Percentiles rank a stretch among this genome's conserved stretches.
Evolutionary conservation across 1,140 invertebrate species (phyloP).

Genomic region (Ditylenchus dipsaci): DNA sequence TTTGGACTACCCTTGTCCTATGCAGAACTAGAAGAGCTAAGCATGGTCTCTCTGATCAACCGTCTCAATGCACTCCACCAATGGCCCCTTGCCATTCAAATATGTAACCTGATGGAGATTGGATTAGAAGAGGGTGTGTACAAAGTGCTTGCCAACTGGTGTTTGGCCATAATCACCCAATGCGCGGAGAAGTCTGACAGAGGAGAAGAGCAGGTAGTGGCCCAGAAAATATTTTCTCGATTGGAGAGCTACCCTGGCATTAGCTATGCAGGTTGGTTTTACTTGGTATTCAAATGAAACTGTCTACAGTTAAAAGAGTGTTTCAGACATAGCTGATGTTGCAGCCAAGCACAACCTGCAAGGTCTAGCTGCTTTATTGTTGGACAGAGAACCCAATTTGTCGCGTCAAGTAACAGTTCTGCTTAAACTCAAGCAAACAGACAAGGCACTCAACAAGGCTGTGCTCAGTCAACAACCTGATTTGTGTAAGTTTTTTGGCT

Average conservation of each 20-base stretch:
- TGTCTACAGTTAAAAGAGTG: no score
- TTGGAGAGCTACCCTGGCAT: slow-evolving; percentile 23
- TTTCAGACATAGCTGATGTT: slow-evolving; percentile 26
- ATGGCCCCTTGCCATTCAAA: slow-evolving; percentile 27
- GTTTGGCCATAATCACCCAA: slow-evolving; percentile 20
- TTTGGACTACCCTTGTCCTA: slow-evolving; percentile 29
- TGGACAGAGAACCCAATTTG: slow-evolving; percentile 24
- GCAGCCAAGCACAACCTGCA: slow-evolving; percentile 16
- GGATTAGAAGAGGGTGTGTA: slow-evolving; percentile 20
- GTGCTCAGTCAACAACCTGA: slow-evolving; percentile 31
- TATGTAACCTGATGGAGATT: slow-evolving; percentile 27
- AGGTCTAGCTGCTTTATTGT: slow-evolving; percentile 17
- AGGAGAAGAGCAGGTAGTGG: background rate
- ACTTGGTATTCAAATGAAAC: background rate
- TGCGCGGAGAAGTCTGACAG: background rate
- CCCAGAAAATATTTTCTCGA: slow-evolving; percentile 20
- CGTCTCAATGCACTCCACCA: slow-evolving; percentile 23
- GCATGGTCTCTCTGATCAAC: slow-evolving; percentile 20
- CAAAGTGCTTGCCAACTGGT: slow-evolving; percentile 28
- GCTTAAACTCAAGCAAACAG: slow-evolving; percentile 29
- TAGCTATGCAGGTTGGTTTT: slow-evolving; percentile 28
- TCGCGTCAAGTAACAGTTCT: slow-evolving; percentile 28
- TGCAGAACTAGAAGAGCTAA: slow-evolving; percentile 24
- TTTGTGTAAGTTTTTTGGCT: slow-evolving; percentile 18
- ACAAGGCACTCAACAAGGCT: slow-evolving; percentile 25